A percentile compares a stretch with the other conserved stretches of the same genome.
Conservation (phyloP, 2,888 invertebrate genomes). For the Oegoconia quadripuncta region DNA sequence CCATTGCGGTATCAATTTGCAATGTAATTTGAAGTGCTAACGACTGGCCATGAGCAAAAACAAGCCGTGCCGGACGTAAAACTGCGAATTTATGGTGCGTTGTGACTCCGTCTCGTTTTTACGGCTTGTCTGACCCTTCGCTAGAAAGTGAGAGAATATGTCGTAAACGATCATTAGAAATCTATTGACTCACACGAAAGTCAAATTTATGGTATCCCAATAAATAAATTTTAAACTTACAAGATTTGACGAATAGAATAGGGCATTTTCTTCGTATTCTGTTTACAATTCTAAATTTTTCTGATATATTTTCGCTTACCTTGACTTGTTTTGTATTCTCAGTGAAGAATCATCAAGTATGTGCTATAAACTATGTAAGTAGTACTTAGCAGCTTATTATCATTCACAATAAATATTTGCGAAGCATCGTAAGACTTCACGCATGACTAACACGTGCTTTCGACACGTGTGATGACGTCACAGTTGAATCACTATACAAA, state of each 20-base stretch:
- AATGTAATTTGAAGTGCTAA: constrained; percentile 19
- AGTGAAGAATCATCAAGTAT: background rate
- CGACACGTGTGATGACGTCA: background rate
- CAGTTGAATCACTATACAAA: background rate
- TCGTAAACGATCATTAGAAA: too few species aligned
- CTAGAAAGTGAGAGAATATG: background rate
- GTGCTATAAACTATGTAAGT: background rate
- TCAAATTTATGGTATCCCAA: too few species aligned
- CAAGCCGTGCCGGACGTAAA: constrained; percentile 4
- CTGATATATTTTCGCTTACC: too few species aligned
- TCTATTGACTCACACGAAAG: too few species aligned
- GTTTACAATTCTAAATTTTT: too few species aligned
- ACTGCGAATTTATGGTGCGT: background rate
- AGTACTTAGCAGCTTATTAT: background rate
- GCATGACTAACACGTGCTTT: constrained; percentile 33
- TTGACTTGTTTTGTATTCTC: too few species aligned
- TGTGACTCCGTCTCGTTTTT: background rate
- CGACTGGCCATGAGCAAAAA: constrained; percentile 13
- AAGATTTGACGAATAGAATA: too few species aligned
- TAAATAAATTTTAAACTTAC: too few species aligned
- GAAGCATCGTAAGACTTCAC: constrained; percentile 16
- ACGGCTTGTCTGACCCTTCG: background rate
- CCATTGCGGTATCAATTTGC: constrained; percentile 21
- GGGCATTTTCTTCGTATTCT: too few species aligned
- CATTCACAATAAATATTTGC: constrained; percentile 8